Percentiles rank a stretch among this genome's conserved stretches.
These are phyloP conservation scores for Rhynchomys soricoides DNA, from an alignment of 2,113 vertebrate species.

Conservation along the genomic window DNA sequence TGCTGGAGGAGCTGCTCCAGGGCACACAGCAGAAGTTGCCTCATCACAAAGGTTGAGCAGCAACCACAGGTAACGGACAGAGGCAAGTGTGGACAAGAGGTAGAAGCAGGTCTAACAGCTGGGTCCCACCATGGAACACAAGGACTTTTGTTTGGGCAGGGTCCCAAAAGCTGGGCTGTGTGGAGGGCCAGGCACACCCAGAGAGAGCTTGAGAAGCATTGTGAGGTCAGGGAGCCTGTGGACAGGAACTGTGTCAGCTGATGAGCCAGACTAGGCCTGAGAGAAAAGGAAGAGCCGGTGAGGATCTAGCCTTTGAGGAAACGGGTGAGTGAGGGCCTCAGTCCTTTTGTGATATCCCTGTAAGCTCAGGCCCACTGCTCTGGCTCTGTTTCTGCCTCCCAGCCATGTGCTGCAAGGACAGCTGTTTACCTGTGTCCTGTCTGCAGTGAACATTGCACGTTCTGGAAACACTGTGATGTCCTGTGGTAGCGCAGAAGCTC, in stretches of 20 bases:
- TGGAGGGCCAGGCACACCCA: background rate
- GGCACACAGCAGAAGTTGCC: background rate
- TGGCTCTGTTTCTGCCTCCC: no score
- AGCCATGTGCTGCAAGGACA: accelerated
- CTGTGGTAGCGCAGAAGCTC: background rate
- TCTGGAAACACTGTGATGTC: background rate
- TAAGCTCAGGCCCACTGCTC: background rate
- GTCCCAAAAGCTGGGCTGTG: background rate
- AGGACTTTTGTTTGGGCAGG: background rate
- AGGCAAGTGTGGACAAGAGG: background rate
- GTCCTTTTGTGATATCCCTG: no score
- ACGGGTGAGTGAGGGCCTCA: background rate
- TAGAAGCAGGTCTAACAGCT: no score
- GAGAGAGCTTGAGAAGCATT: no score
- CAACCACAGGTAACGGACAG: background rate
- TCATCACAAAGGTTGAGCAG: background rate
- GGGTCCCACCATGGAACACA: background rate
- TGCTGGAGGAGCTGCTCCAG: background rate
- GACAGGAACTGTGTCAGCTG: background rate
- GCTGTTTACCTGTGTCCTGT: background rate
- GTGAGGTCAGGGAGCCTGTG: background rate
- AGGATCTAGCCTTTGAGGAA: background rate
- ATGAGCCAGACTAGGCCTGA: background rate
- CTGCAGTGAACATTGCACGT: background rate
- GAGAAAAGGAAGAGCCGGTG: background rate